These are phyloP conservation scores for Atta texana DNA, from an alignment of 1,140 invertebrate genomes.

Conservation along the genomic window DNA sequence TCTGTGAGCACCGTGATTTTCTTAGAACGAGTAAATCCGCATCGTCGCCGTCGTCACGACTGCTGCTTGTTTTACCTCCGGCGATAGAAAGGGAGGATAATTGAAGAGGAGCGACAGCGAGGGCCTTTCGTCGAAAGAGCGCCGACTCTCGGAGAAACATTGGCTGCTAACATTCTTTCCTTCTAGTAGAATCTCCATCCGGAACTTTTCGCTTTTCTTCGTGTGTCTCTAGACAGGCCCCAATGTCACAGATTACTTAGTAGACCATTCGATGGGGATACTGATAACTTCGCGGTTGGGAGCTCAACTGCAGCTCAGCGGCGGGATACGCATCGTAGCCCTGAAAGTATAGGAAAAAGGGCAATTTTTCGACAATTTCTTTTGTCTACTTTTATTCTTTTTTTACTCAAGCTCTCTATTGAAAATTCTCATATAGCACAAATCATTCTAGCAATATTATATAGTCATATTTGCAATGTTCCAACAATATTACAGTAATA, in stretches of 20 bases:
- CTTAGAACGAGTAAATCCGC: constrained; percentile 55
- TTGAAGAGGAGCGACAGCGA: constrained; percentile 35
- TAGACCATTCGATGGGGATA: constrained; percentile 79
- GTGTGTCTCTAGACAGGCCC: not conserved
- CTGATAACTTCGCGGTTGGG: constrained; percentile 76
- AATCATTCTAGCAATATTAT: too few relatives aligned
- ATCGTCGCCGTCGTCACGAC: constrained; percentile 10
- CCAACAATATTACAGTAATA: too few relatives aligned
- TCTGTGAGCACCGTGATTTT: constrained; percentile 68
- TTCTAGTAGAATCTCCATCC: not conserved
- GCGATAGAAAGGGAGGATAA: constrained; percentile 52
- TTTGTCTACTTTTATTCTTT: not conserved
- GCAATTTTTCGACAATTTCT: not conserved
- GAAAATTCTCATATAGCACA: too few relatives aligned
- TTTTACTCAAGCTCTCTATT: not conserved
- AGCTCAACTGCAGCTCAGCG: constrained; percentile 67
- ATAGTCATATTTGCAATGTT: too few relatives aligned
- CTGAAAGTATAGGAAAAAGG: constrained; percentile 60
- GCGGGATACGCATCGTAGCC: constrained; percentile 77
- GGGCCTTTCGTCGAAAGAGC: constrained; percentile 25
- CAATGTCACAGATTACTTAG: constrained; percentile 65
- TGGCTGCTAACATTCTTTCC: not conserved
- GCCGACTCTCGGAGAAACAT: constrained; percentile 38
- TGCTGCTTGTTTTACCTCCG: constrained; percentile 22
- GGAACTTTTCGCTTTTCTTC: not conserved